These are phyloP conservation scores for Lepilemur septentrionalis DNA, from an alignment of 2,797 vertebrate genomes.

Conservation along the genomic window DNA sequence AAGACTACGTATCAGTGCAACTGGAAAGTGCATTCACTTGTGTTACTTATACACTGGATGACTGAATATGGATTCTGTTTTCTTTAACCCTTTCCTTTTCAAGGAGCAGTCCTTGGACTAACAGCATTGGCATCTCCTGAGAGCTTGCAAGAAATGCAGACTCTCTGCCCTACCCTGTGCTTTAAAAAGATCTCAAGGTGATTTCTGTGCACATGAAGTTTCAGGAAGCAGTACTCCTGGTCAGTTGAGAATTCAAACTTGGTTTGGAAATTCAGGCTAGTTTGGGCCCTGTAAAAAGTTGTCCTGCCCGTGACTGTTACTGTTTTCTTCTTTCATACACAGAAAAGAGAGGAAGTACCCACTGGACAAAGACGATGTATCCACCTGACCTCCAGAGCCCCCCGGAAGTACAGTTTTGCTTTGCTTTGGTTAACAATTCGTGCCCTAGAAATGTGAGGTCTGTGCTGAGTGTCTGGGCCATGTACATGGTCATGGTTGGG, in stretches of 20 bases:
- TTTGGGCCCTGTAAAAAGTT: neutral
- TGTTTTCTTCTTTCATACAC: neutral
- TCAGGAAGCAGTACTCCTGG: neutral
- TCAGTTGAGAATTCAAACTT: neutral
- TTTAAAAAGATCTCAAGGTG: neutral
- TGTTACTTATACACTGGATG: neutral
- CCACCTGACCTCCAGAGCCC: neutral
- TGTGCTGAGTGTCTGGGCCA: neutral
- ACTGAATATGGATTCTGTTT: neutral
- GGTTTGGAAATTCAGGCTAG: neutral
- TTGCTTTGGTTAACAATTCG: slow-evolving; percentile 66
- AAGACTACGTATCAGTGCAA: neutral
- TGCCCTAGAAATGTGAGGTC: slow-evolving; percentile 30
- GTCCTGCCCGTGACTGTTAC: neutral
- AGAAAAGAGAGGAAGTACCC: neutral
- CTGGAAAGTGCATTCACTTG: neutral
- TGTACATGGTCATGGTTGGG: neutral
- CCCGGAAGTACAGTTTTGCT: slow-evolving; percentile 50
- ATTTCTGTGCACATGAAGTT: neutral
- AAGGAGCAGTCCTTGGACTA: neutral
- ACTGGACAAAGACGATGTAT: slow-evolving; percentile 36
- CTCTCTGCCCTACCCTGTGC: fast-evolving
- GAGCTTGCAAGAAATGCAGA: neutral
- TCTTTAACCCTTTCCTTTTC: neutral
- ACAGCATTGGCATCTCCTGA: neutral